Evolutionary conservation across 2,113 vertebrate genomes (phyloP).

Genomic region (Danionella cerebrum): DNA sequence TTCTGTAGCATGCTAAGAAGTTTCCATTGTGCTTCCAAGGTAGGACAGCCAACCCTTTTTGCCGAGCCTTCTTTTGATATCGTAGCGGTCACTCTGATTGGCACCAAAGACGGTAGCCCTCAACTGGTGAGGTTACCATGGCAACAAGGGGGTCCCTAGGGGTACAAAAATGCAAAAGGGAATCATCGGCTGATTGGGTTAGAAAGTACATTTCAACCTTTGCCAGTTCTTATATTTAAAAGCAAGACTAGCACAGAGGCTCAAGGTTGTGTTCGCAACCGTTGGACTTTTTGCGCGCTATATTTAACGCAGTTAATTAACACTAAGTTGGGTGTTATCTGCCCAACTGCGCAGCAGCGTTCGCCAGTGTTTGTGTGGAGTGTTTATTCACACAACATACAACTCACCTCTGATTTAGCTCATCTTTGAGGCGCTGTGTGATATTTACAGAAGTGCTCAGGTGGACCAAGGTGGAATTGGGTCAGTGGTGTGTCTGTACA

Average conservation of each 20-base stretch:
- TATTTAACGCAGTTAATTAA: constrained; percentile 35
- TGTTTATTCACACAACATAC: neutral
- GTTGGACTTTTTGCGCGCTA: neutral
- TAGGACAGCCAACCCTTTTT: constrained; percentile 49
- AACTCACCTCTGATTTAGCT: constrained; percentile 43
- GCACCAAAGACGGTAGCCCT: constrained; percentile 28
- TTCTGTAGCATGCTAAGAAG: too few relatives aligned
- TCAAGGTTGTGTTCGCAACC: neutral
- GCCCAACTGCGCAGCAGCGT: constrained; percentile 21
- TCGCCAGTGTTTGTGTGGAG: constrained; percentile 29
- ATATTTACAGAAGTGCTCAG: constrained; percentile 58
- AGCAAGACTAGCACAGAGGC: neutral
- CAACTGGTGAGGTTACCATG: constrained; percentile 49
- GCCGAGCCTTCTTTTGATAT: constrained; percentile 55
- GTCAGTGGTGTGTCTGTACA: constrained; percentile 25
- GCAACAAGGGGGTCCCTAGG: neutral
- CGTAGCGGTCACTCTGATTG: constrained; percentile 57
- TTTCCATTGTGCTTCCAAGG: constrained; percentile 46
- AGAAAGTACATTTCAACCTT: neutral
- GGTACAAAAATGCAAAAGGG: neutral
- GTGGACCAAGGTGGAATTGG: constrained; percentile 55
- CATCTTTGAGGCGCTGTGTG: constrained; percentile 47
- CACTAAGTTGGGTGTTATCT: constrained; percentile 9
- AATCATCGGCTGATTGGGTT: constrained; percentile 18
- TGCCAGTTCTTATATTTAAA: neutral